Conservation (phyloP, 2,888 invertebrate species). For the Chorisops tibialis region DNA sequence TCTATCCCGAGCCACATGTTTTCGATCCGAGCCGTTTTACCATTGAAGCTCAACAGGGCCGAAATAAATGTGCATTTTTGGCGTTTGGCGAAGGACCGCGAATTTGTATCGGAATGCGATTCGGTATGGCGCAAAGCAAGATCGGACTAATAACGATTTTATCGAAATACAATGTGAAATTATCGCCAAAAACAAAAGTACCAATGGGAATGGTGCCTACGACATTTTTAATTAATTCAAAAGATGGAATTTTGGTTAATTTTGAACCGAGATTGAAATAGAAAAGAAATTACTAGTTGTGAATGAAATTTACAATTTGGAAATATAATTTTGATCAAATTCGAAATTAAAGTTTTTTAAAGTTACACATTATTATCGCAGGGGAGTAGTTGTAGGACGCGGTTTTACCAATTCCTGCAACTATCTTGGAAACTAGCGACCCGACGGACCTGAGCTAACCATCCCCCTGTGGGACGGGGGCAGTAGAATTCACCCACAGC, state of each 20-base stretch:
- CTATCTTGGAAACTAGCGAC: too few species aligned
- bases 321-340: background rate
- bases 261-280: slow-evolving; percentile 20
- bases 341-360: background rate
- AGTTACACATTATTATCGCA: background rate
- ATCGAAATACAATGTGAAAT: slow-evolving; percentile 23
- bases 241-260: slow-evolving; percentile 30
- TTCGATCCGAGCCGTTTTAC: slow-evolving; percentile 30
- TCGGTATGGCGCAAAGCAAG: slow-evolving; percentile 31
- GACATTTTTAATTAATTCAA: slow-evolving; percentile 25
- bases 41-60: slow-evolving; percentile 2
- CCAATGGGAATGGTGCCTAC: slow-evolving; percentile 25
- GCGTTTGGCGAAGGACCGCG: slow-evolving; percentile 31
- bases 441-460: too few species aligned
- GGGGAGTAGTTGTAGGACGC: too few species aligned
- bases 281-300: background rate
- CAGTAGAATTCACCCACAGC: too few species aligned
- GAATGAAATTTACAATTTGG: background rate
- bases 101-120: slow-evolving; percentile 31
- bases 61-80: slow-evolving; percentile 26
- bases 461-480: too few species aligned
- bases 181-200: slow-evolving; percentile 27
- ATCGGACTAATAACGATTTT: slow-evolving; percentile 29
- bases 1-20: slow-evolving; percentile 26
- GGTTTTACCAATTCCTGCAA: too few species aligned